Conservation (phyloP, 2,888 invertebrate genomes). For the Alloplasta piceator region DNA sequence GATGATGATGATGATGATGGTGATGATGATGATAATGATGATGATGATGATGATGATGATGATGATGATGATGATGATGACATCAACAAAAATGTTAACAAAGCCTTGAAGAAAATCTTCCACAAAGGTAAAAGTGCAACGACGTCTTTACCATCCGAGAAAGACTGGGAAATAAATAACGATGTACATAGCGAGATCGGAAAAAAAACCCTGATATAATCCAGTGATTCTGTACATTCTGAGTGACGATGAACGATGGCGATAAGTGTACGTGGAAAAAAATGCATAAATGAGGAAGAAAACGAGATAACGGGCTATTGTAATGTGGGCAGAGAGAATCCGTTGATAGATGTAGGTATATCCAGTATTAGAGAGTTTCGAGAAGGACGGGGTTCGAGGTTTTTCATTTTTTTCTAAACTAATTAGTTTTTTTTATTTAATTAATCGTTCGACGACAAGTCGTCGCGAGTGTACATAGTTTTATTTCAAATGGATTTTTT, state of each 20-base stretch:
- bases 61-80: constrained; percentile 85
- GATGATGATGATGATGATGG: constrained; percentile 83
- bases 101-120: constrained; percentile 74
- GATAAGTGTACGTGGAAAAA: constrained; percentile 45
- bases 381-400: constrained; percentile 61
- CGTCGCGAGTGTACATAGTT: constrained; percentile 47
- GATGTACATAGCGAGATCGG: constrained; percentile 45
- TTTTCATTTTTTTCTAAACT: constrained; percentile 46
- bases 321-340: constrained; percentile 58
- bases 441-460: constrained; percentile 34
- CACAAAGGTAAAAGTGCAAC: constrained; percentile 80
- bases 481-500: constrained; percentile 6
- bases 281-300: constrained; percentile 40
- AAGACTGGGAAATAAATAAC: constrained; percentile 35
- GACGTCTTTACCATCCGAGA: constrained; percentile 73
- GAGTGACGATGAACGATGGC: constrained; percentile 44
- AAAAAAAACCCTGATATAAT: constrained; percentile 46
- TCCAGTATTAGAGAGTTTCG: constrained; percentile 65
- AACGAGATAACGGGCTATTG: constrained; percentile 58
- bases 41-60: constrained; percentile 84
- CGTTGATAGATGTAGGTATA: constrained; percentile 67
- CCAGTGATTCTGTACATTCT: constrained; percentile 44
- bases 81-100: constrained; percentile 65
- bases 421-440: not conserved
- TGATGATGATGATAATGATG: constrained; percentile 82